Percentiles rank a stretch among this genome's conserved stretches.
Evolutionary conservation across 2,113 vertebrate genomes (phyloP).

Genomic region (Nyctibius bracteatus): DNA sequence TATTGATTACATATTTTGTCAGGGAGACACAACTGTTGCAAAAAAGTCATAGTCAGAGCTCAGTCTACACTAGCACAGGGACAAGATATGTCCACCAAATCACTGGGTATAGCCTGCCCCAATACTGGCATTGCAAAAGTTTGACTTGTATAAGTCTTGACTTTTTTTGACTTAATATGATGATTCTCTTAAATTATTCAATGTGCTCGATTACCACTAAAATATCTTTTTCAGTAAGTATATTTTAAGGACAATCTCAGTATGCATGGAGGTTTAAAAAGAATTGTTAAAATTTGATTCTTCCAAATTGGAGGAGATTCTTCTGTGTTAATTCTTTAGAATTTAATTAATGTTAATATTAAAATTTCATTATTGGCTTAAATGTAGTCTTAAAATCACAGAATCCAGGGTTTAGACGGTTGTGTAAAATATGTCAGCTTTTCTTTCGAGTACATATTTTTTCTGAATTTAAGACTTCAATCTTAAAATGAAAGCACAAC

Average conservation of each 20-base stretch:
- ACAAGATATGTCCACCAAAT: neutral
- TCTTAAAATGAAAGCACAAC: neutral
- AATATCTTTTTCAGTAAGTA: neutral
- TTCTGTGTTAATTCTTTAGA: neutral
- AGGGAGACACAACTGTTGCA: neutral
- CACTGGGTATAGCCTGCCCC: neutral
- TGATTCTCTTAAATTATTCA: neutral
- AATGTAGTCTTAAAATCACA: neutral
- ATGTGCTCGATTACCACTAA: neutral
- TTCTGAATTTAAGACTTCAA: neutral
- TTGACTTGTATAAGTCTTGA: neutral
- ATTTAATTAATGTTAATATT: neutral
- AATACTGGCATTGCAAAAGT: neutral
- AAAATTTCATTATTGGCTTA: neutral
- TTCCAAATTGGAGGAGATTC: neutral
- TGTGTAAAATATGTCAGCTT: neutral
- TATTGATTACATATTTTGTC: neutral
- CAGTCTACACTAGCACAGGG: neutral
- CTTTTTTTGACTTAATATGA: neutral
- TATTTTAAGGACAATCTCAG: neutral
- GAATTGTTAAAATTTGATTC: neutral
- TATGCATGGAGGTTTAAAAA: neutral
- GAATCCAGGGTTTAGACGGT: neutral
- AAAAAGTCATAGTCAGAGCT: neutral
- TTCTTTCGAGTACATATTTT: neutral